These are phyloP conservation scores for Panorpa germanica DNA, from an alignment of 2,888 invertebrate genomes.

Conservation along the genomic window DNA sequence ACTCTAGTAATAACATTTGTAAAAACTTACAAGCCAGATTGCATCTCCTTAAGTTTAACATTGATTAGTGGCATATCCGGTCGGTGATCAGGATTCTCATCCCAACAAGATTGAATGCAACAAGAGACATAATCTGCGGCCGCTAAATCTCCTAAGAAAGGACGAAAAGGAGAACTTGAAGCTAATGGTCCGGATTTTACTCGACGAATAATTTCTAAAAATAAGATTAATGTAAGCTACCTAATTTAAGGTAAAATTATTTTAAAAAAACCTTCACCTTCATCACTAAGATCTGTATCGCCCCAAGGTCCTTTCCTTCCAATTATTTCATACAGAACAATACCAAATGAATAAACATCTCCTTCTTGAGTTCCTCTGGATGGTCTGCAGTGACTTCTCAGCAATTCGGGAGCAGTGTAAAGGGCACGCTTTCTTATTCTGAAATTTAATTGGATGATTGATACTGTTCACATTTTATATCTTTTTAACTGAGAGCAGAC, in stretches of 20 bases:
- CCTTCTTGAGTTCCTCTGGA: conserved; percentile 65
- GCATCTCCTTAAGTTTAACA: conserved; percentile 62
- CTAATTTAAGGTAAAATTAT: conserved; percentile 2
- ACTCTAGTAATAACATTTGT: background rate
- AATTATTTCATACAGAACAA: conserved; percentile 69
- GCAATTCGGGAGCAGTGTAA: conserved; percentile 59
- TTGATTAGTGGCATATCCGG: conserved; percentile 64
- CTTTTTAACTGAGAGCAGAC: too few relatives aligned
- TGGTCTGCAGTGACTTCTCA: conserved; percentile 35
- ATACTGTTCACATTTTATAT: too few relatives aligned
- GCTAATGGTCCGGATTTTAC: conserved; percentile 32
- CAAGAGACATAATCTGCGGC: conserved; percentile 56
- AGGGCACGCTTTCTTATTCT: conserved; percentile 38
- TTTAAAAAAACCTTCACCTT: conserved; percentile 26
- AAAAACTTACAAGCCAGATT: conserved; percentile 38
- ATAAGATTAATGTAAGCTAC: conserved; percentile 6
- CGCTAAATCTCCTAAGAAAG: conserved; percentile 40
- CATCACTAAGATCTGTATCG: conserved; percentile 35
- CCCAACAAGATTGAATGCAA: conserved; percentile 64
- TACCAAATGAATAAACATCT: conserved; percentile 68
- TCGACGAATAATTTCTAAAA: conserved; percentile 34
- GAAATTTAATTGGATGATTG: too few relatives aligned
- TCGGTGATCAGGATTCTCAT: conserved; percentile 54
- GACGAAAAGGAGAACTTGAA: conserved; percentile 33
- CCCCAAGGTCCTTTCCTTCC: conserved; percentile 71